These are phyloP conservation scores for Biston betularia DNA, from an alignment of 2,888 invertebrate genomes.

Conservation along the genomic window DNA sequence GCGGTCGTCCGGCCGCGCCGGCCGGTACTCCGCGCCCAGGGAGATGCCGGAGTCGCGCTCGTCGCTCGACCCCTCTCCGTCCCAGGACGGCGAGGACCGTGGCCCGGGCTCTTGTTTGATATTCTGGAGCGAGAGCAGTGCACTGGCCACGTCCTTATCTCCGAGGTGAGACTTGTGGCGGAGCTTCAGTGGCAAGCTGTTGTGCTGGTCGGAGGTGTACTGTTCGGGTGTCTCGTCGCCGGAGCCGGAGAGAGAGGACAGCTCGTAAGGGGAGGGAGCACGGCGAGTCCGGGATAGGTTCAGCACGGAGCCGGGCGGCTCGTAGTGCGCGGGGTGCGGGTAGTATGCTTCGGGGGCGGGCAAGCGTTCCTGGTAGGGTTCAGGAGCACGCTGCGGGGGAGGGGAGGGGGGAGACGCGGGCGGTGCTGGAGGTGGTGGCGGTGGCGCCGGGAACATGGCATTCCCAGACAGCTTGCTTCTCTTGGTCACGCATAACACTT, in stretches of 20 bases:
- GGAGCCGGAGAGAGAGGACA: slow-evolving; percentile 90
- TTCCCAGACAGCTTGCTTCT: slow-evolving; percentile 84
- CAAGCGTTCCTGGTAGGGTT: slow-evolving; percentile 79
- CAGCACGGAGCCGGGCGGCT: slow-evolving; percentile 88
- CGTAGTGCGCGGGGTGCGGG: slow-evolving; percentile 85
- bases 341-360: slow-evolving; percentile 81
- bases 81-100: slow-evolving; percentile 93
- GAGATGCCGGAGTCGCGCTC: slow-evolving; percentile 96
- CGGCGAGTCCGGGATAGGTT: slow-evolving; percentile 89
- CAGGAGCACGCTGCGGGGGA: slow-evolving; percentile 85
- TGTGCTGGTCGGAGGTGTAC: slow-evolving; percentile 82
- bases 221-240: slow-evolving; percentile 82
- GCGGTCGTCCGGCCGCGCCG: slow-evolving; percentile 72
- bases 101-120: slow-evolving; percentile 95
- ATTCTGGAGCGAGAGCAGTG: slow-evolving; percentile 92
- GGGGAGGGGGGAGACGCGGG: slow-evolving; percentile 82
- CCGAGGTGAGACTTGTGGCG: slow-evolving; percentile 96
- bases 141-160: slow-evolving; percentile 95
- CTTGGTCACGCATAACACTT: slow-evolving; percentile 94
- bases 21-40: slow-evolving; percentile 89
- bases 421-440: slow-evolving; percentile 83
- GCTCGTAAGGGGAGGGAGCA: slow-evolving; percentile 92
- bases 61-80: slow-evolving; percentile 95
- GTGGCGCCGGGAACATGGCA: slow-evolving; percentile 83
- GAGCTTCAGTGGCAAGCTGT: slow-evolving; percentile 94